Percentiles rank a stretch among this genome's conserved stretches.
Conservation (phyloP, 2,113 vertebrate species). For the Lichenostomus cassidix region DNA sequence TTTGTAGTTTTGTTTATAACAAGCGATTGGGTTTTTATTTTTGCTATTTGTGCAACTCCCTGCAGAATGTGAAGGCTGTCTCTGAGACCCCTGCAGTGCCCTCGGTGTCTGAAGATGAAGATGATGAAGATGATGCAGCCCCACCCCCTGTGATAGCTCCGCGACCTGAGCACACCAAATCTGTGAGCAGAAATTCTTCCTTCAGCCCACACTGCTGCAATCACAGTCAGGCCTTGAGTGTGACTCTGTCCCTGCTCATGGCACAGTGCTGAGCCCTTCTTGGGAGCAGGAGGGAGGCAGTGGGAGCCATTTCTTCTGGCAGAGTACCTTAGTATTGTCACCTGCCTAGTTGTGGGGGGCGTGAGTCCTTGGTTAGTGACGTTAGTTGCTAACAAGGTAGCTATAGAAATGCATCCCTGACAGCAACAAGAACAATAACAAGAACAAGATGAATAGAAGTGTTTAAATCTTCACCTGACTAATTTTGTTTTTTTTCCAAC, state of each 20-base stretch:
- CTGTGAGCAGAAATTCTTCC: constrained; percentile 76
- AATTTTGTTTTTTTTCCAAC: not conserved
- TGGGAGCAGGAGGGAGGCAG: not conserved
- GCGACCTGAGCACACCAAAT: constrained; percentile 95
- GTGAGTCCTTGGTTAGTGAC: not conserved
- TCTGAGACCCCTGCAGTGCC: constrained; percentile 89
- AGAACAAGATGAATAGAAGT: not conserved
- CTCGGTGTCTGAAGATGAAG: constrained; percentile 89
- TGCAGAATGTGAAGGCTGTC: constrained; percentile 87
- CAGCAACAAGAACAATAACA: not conserved
- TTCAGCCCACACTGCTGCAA: not conserved
- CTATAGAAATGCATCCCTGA: not conserved
- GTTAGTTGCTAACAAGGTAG: not conserved
- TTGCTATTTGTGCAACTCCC: not conserved
- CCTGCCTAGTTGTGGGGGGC: not conserved
- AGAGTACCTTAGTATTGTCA: not conserved
- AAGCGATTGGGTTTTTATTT: not conserved
- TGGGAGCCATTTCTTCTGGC: not conserved
- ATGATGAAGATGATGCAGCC: constrained; percentile 88
- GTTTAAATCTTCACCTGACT: not conserved
- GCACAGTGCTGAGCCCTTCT: not conserved
- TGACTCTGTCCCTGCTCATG: not conserved
- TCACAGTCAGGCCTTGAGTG: not conserved
- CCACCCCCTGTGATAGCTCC: constrained; percentile 92
- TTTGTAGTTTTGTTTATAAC: not conserved